phyloP scores from a whole-genome alignment of 2,888 invertebrate genomes.

The Cerastis leucographa region DNA sequence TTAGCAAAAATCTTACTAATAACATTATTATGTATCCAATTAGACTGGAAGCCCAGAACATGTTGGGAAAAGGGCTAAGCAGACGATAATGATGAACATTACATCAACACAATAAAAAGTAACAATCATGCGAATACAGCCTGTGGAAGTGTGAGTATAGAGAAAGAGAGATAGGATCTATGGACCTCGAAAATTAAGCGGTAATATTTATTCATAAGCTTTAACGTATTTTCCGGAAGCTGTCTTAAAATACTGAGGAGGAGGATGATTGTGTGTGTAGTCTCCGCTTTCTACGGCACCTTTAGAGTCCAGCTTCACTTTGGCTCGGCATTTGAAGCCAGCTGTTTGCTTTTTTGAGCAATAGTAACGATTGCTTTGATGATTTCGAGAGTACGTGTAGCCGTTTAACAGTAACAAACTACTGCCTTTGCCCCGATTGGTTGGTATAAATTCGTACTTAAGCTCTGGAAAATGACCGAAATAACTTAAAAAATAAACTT shows the following conservation, averaged over 20 bases:
- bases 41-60: neutral
- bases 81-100: neutral
- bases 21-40: neutral
- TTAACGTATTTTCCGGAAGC: neutral
- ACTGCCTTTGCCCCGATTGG: conserved; percentile 49
- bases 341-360: conserved; percentile 52
- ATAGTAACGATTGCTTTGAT: conserved; percentile 47
- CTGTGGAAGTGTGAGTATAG: too few relatives aligned
- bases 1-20: neutral
- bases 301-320: conserved; percentile 27
- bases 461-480: neutral
- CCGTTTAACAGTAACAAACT: conserved; percentile 47
- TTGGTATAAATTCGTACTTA: conserved; percentile 46
- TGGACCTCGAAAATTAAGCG: neutral
- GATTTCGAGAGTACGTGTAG: conserved; percentile 61
- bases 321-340: conserved; percentile 43
- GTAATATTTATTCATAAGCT: neutral
- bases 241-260: neutral
- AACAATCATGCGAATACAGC: neutral
- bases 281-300: neutral
- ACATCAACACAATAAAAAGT: too few relatives aligned
- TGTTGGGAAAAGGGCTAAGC: neutral
- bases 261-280: conserved; percentile 6
- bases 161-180: neutral
- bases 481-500: neutral